Base-by-base conservation (phyloP, 2,888 invertebrate genomes). In the Hemicrepidius hirtus region DNA sequence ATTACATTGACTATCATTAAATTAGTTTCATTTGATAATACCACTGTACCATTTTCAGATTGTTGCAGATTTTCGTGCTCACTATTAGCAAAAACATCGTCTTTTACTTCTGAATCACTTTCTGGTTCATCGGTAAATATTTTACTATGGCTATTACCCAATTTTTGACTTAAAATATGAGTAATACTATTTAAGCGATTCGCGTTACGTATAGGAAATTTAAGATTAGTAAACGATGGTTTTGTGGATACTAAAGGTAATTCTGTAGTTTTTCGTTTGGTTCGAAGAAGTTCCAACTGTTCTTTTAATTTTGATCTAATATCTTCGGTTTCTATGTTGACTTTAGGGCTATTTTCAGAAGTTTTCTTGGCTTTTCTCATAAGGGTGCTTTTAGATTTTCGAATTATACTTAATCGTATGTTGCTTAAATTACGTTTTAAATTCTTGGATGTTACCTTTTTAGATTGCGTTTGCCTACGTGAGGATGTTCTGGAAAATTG, bases 1-100 rank as follows among this genome's bases (percentile, higher is more conserved):
- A 77, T 67, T 4, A 82, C 81, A 65, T 79, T 75, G 35, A 79
- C 65, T 21, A 82, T 82, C 35, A 75, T 67, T 59, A 81, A 77
- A 62, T 72, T 60, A n/a, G 76, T 75, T 55, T 78, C 78, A 13
- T 24, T 60, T n/a, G 60, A 60, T 12, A 57, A 20, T 3, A 57
- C 12, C 4, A 13, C 53, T 41, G n/a, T n/a, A 44, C 16, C 6
- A 18, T 9, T 44, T n/a, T 44, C 18, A 16, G 18, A 9, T 16
- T 44, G 32, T 32, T 32, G 1, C 32, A 7, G 4, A 9, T 32
- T 32, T 32, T 32, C 32, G 9, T 9, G 9, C 32, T 40, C 13
- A 40, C 13, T n/a, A 40, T n/a, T 1, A 40, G 2, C 40, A 4
- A 20, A 18, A 46, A 2, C 6, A 1, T n/a, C 2, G 13, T 46